phyloP scores from a whole-genome alignment of 1,140 invertebrate genomes.

The Drosophila lini region DNA sequence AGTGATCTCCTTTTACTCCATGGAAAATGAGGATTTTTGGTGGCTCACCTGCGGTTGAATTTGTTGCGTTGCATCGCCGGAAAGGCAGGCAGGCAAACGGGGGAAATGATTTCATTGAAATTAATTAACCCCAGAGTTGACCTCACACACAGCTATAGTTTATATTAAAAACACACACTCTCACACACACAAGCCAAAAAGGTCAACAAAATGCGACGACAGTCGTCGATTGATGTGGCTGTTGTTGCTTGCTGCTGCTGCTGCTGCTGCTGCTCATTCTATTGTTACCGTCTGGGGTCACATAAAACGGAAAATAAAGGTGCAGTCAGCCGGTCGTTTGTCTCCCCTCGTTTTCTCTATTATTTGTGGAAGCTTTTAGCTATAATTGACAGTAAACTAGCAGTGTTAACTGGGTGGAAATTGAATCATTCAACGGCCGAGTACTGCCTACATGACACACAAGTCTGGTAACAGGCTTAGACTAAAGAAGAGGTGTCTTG shows the following conservation, averaged over 20 bases:
- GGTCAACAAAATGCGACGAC: constrained; percentile 52
- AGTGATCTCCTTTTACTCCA: not conserved
- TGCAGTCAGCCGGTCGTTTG: constrained; percentile 35
- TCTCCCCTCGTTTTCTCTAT: not conserved
- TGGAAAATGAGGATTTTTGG: constrained; percentile 2
- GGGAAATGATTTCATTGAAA: constrained; percentile 80
- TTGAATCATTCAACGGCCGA: constrained; percentile 8
- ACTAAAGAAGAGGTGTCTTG: not conserved
- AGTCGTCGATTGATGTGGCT: constrained; percentile 8
- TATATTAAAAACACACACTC: not conserved
- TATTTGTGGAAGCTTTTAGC: constrained; percentile 28
- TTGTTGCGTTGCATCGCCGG: constrained; percentile 18
- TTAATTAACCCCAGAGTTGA: constrained; percentile 77
- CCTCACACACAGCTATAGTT: constrained; percentile 26
- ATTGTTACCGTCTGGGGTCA: constrained; percentile 28
- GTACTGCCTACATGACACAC: not conserved
- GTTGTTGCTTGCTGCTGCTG: not conserved
- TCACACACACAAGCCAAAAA: constrained; percentile 18
- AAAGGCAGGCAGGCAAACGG: constrained; percentile 10
- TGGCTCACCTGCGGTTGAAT: constrained; percentile 12
- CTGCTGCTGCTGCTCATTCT: constrained; percentile 1
- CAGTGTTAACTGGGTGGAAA: not conserved
- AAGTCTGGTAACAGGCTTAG: not conserved
- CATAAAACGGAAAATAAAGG: constrained; percentile 42
- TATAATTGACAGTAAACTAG: constrained; percentile 26